Evolutionary conservation across 1,140 invertebrate species (phyloP).

Genomic region (Drosophila funebris): DNA sequence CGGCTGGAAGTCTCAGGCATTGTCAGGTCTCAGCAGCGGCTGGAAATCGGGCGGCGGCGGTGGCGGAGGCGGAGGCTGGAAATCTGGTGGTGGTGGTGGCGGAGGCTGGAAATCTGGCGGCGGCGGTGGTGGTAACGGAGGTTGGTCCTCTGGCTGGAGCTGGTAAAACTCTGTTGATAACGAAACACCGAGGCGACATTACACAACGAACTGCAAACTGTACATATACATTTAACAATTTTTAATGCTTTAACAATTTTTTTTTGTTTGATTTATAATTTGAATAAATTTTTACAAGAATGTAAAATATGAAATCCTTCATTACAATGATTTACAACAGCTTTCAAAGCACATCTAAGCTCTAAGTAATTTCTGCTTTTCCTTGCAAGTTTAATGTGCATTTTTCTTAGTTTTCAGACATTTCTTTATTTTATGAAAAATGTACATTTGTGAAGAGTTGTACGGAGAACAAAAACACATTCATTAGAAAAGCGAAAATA

Average conservation of each 20-base stretch:
- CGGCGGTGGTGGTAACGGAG: constrained; percentile 22
- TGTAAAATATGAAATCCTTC: constrained; percentile 15
- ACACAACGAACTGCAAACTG: constrained; percentile 43
- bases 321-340: background rate
- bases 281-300: constrained; percentile 32
- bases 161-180: constrained; percentile 40
- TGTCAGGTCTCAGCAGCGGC: constrained; percentile 23
- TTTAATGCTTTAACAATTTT: constrained; percentile 22
- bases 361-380: no score
- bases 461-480: no score
- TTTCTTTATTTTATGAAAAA: no score
- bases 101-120: constrained; percentile 43
- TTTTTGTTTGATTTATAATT: constrained; percentile 46
- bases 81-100: constrained; percentile 22
- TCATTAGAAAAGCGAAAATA: no score
- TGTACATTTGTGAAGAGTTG: no score
- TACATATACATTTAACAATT: constrained; percentile 49
- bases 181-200: constrained; percentile 33
- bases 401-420: no score
- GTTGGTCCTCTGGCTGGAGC: constrained; percentile 49
- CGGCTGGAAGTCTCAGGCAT: constrained; percentile 21
- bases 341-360: no score
- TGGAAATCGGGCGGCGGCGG: constrained; percentile 23
- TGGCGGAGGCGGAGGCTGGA: constrained; percentile 34
- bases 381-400: no score